These are phyloP conservation scores for Ancistrus triradiatus DNA, from an alignment of 2,113 vertebrate genomes.

Conservation along the genomic window DNA sequence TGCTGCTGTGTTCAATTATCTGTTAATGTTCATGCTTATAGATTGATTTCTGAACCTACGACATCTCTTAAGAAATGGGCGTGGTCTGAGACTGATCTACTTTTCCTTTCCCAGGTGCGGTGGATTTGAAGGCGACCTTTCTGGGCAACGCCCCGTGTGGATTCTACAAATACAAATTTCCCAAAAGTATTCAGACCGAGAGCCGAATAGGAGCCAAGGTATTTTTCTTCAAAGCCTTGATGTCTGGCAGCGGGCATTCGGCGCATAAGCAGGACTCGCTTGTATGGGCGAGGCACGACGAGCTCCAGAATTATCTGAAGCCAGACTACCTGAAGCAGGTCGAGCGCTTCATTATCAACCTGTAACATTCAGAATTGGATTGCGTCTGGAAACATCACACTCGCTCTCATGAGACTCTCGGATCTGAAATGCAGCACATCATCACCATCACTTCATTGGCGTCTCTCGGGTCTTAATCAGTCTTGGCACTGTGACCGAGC, in stretches of 20 bases:
- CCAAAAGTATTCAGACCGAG: constrained; percentile 72
- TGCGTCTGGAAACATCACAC: not conserved
- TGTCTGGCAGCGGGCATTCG: constrained; percentile 59
- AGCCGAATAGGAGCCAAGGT: constrained; percentile 77
- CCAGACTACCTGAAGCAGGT: constrained; percentile 81
- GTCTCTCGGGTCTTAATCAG: constrained; percentile 13
- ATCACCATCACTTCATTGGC: too few species aligned
- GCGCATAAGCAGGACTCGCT: constrained; percentile 48
- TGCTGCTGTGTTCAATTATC: too few species aligned
- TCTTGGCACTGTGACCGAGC: constrained; percentile 19
- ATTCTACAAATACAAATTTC: constrained; percentile 93
- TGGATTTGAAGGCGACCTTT: constrained; percentile 75
- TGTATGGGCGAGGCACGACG: constrained; percentile 82
- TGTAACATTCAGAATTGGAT: constrained; percentile 57
- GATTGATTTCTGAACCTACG: too few species aligned
- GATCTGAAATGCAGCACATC: too few species aligned
- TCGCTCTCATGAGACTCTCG: too few species aligned
- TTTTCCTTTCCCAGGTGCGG: constrained; percentile 61
- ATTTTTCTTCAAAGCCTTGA: constrained; percentile 95
- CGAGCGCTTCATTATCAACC: constrained; percentile 71
- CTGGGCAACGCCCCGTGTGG: constrained; percentile 90
- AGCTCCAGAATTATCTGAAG: constrained; percentile 82
- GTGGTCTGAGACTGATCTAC: too few species aligned
- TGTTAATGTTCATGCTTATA: too few species aligned
- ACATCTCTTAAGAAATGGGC: too few species aligned